phyloP scores from a whole-genome alignment of 2,888 invertebrate genomes.

The Pseudanteris insignis region DNA sequence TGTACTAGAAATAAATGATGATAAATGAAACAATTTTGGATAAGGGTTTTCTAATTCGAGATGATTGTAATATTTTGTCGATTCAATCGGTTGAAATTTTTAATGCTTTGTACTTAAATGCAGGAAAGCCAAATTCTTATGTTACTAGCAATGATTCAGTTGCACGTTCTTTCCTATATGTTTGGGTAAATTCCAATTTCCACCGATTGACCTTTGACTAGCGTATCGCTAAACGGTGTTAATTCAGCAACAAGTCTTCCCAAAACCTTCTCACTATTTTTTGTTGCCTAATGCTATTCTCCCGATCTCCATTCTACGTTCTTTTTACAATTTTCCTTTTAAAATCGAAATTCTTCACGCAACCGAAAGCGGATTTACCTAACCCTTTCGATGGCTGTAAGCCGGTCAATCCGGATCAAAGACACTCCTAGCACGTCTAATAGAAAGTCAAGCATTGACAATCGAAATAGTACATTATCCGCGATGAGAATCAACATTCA shows the following conservation, averaged over 20 bases:
- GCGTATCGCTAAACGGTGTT: too few species aligned
- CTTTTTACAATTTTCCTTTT: conserved; percentile 14
- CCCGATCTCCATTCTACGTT: conserved; percentile 22
- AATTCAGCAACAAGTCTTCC: too few species aligned
- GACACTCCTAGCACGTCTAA: conserved; percentile 37
- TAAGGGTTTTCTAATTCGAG: too few species aligned
- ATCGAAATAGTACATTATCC: conserved; percentile 61
- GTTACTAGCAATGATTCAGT: too few species aligned
- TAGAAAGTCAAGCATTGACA: conserved; percentile 66
- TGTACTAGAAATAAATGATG: conserved; percentile 24
- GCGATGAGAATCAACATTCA: conserved; percentile 36
- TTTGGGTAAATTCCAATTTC: too few species aligned
- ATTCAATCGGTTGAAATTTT: too few species aligned
- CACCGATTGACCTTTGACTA: too few species aligned
- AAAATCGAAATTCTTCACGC: conserved; percentile 23
- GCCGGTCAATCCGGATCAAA: conserved; percentile 9
- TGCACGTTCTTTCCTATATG: too few species aligned
- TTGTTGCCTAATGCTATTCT: conserved; percentile 26
- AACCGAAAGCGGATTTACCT: conserved; percentile 26
- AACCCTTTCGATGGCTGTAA: conserved; percentile 4
- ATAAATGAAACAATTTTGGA: too few species aligned
- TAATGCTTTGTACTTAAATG: too few species aligned
- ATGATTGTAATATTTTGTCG: too few species aligned
- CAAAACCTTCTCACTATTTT: conserved; percentile 4
- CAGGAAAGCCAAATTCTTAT: too few species aligned